Base-by-base conservation (phyloP, 2,888 invertebrate species). In the Drosophila prostipennis region DNA sequence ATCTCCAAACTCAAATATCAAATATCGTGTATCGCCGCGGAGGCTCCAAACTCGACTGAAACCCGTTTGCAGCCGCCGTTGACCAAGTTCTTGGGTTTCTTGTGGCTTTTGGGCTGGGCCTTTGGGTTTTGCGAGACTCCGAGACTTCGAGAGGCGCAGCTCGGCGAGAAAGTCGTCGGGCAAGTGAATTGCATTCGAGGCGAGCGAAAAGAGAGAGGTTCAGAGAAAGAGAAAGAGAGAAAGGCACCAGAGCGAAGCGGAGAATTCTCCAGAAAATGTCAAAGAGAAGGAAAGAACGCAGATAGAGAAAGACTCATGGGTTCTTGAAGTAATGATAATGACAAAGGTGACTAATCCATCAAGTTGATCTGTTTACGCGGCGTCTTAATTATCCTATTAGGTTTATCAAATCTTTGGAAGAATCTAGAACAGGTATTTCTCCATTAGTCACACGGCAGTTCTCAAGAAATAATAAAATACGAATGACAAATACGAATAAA, bases 21-120 rank as follows among this genome's bases (percentile, higher is more conserved):
- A 29, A 29, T 29, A 54, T 49, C 71, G 69, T 68, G 76, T 56
- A 71, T 51, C 45, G 67, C 71, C 71, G 64, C 52, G 75, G 82
- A 75, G 72, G 68, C 73, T 64, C 56, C 49, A 80, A 77, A 76
- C 63, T 60, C 71, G 73, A 87, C 87, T 87, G 76, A 87, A 87
- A 79, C 88, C 74, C 56, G 88, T 88, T 88, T 80, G 72, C 79
- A 73, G 73, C 49, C 57, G 40, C 58, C 69, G 72, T 71, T 79
- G 67, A 64, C 69, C 80, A 83, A 76, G 78, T 71, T 81, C 55
- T 63, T 42, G 71, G 45, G 55, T 63, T 48, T 34, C 19, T 42
- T 23, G 13, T 54, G 46, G 34, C 54, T 64, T 54, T 14, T 39
- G 49, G 32, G 16, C 29, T 52, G 23, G 52, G 52, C 29, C 26